phyloP scores from a whole-genome alignment of 2,888 invertebrate species.

The Leptinotarsa rubiginosa region DNA sequence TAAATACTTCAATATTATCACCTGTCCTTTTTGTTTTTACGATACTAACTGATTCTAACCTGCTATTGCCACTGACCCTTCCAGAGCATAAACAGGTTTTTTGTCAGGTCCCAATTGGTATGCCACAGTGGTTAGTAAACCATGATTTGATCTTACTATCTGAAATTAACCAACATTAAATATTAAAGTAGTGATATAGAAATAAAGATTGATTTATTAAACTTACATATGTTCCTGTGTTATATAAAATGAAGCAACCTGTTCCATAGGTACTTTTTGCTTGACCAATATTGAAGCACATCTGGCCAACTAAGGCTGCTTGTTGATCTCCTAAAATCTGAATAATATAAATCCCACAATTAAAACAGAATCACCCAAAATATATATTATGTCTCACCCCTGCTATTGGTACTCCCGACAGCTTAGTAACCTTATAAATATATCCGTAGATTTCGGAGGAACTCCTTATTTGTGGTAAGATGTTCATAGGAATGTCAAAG shows the following conservation, averaged over 20 bases:
- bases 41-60: conserved; percentile 64
- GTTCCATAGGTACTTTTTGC: conserved; percentile 97
- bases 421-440: conserved; percentile 74
- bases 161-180: conserved; percentile 58
- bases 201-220: too few relatives aligned
- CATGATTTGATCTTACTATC: conserved; percentile 87
- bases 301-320: conserved; percentile 92
- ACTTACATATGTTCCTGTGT: conserved; percentile 82
- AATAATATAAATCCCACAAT: conserved; percentile 22
- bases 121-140: conserved; percentile 90
- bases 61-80: conserved; percentile 90
- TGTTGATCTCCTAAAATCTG: conserved; percentile 96
- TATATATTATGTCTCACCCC: conserved; percentile 74
- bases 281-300: conserved; percentile 88
- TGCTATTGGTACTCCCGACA: conserved; percentile 87
- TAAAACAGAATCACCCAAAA: background rate
- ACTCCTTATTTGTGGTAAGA: conserved; percentile 90
- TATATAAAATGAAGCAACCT: conserved; percentile 93
- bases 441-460: conserved; percentile 93
- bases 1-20: background rate
- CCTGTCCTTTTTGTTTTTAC: too few relatives aligned
- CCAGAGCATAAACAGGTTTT: conserved; percentile 86
- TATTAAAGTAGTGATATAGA: too few relatives aligned
- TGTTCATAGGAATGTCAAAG: conserved; percentile 85
- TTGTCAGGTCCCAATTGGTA: conserved; percentile 86